Evolutionary conservation across 2,888 invertebrate species (phyloP).

Genomic region (Brachylomia viminalis): DNA sequence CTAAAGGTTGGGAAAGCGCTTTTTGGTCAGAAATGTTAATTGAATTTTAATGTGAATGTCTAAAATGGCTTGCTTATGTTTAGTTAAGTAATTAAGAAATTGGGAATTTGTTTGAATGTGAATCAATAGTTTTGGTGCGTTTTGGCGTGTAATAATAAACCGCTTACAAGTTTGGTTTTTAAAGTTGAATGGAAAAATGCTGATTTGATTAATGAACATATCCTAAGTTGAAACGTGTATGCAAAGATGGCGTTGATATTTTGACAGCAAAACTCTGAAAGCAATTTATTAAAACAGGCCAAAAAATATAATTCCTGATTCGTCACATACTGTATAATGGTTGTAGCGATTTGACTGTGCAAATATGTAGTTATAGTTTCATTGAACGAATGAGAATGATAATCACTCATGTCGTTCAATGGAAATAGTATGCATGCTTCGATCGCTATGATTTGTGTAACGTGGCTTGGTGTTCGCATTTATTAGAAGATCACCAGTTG

Average conservation of each 20-base stretch:
- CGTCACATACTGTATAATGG: constrained; percentile 36
- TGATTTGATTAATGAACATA: constrained; percentile 44
- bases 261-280: constrained; percentile 24
- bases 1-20: constrained; percentile 21
- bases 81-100: constrained; percentile 24
- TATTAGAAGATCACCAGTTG: constrained; percentile 49
- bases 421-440: constrained; percentile 56
- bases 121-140: not conserved
- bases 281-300: constrained; percentile 34
- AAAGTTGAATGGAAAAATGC: constrained; percentile 14
- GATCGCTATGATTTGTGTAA: constrained; percentile 47
- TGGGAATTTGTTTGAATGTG: not conserved
- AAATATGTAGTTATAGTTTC: constrained; percentile 60
- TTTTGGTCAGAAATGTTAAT: constrained; percentile 12
- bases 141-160: constrained; percentile 29
- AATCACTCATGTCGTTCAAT: constrained; percentile 56
- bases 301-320: not conserved
- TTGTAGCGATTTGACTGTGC: constrained; percentile 55
- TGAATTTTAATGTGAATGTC: constrained; percentile 2
- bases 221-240: constrained; percentile 35
- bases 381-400: constrained; percentile 48
- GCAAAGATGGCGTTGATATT: constrained; percentile 19
- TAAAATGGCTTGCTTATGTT: constrained; percentile 9
- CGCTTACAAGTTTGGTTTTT: constrained; percentile 18
- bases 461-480: constrained; percentile 53